phyloP scores from a whole-genome alignment of 64 coral and sea anemone species.

The Dendronephthya gigantea region DNA sequence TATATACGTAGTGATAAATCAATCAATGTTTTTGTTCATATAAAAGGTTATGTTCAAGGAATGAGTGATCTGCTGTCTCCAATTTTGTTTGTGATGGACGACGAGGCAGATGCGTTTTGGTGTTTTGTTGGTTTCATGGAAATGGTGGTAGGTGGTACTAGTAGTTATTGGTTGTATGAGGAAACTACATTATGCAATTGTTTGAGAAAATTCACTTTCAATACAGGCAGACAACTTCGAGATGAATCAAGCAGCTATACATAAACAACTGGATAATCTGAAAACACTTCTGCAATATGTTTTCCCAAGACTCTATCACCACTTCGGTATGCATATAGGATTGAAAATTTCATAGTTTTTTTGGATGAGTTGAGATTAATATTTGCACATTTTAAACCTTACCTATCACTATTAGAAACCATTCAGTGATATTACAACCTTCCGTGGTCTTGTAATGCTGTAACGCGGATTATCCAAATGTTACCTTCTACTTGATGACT shows the following conservation, averaged over 20 bases:
- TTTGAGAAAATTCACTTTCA: not conserved
- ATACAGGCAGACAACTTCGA: conserved; percentile 2
- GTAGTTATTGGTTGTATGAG: too few species aligned
- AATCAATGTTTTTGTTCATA: not conserved
- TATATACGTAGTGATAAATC: not conserved
- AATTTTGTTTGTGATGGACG: conserved; percentile 75
- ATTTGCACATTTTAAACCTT: too few species aligned
- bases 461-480: too few species aligned
- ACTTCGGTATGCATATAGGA: not conserved
- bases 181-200: not conserved
- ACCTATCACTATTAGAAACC: too few species aligned
- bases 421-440: too few species aligned
- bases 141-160: conserved; percentile 58
- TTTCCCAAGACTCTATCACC: not conserved
- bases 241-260: conserved; percentile 7
- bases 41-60: conserved; percentile 77
- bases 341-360: not conserved
- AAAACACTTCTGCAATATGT: conserved; percentile 10
- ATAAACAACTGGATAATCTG: not conserved
- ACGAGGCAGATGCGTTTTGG: conserved; percentile 94
- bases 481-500: too few species aligned
- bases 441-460: too few species aligned
- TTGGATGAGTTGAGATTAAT: too few species aligned
- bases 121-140: conserved; percentile 86
- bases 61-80: conserved; percentile 95